These are phyloP conservation scores for Sebastes schlegelii DNA, from an alignment of 2,113 vertebrate species.

Conservation along the genomic window DNA sequence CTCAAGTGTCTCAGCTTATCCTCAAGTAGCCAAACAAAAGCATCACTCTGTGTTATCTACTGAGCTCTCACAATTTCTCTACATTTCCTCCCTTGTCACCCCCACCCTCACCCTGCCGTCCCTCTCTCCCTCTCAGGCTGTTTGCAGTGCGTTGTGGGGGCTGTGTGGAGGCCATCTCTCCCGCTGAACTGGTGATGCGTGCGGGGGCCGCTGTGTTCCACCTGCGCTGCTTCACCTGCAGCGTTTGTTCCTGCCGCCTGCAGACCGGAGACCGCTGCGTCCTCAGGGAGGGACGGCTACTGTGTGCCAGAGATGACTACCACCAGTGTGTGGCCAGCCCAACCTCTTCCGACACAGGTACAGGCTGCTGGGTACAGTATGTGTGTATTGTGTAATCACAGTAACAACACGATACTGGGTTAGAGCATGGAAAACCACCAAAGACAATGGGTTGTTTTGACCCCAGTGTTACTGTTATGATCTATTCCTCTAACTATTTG, in stretches of 20 bases:
- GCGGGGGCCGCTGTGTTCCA: conserved; percentile 93
- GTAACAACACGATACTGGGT: background rate
- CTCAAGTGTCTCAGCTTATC: conserved; percentile 34
- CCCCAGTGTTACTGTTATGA: background rate
- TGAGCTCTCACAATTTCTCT: conserved; percentile 36
- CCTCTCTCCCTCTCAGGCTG: conserved; percentile 80
- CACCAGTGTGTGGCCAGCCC: conserved; percentile 91
- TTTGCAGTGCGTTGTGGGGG: conserved; percentile 92
- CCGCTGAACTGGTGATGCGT: conserved; percentile 95
- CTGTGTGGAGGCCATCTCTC: conserved; percentile 89
- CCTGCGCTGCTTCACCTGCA: conserved; percentile 96
- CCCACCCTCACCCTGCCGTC: conserved; percentile 67
- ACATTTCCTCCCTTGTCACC: conserved; percentile 50
- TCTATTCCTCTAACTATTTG: background rate
- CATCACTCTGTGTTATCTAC: conserved; percentile 39
- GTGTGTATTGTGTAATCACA: background rate
- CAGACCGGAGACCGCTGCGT: conserved; percentile 96
- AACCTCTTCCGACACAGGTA: conserved; percentile 92
- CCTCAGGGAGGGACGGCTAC: conserved; percentile 92
- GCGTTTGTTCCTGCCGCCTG: conserved; percentile 91
- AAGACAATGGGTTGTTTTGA: background rate
- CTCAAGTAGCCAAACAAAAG: conserved; percentile 49
- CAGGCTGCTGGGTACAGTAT: conserved; percentile 17
- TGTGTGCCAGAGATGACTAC: conserved; percentile 94
- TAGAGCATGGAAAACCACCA: too few relatives aligned